These are phyloP conservation scores for Odontophorus gujanensis DNA, from an alignment of 2,113 vertebrate genomes.

Conservation along the genomic window DNA sequence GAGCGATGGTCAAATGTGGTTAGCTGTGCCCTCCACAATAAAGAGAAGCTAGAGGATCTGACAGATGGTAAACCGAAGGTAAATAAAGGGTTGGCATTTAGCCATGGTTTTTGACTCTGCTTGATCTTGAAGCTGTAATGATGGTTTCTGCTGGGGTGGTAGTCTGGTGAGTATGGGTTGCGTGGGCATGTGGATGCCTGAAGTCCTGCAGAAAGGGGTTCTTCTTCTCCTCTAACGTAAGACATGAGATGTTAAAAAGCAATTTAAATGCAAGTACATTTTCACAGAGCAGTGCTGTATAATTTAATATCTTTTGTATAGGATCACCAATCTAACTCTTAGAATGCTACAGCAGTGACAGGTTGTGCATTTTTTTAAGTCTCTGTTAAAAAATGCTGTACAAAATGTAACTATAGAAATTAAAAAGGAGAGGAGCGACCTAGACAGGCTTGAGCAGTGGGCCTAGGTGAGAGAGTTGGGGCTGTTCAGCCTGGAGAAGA, in stretches of 20 bases:
- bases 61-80: constrained; percentile 24
- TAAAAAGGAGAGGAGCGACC: too few relatives aligned
- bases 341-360: not conserved
- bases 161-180: not conserved
- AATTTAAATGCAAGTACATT: not conserved
- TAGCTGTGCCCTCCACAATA: not conserved
- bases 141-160: not conserved
- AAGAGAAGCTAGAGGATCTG: constrained; percentile 12
- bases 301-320: not conserved
- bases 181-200: not conserved
- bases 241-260: not conserved
- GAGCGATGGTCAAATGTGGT: not conserved
- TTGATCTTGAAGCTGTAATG: not conserved
- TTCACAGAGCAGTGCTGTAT: not conserved
- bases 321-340: not conserved
- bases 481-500: too few relatives aligned
- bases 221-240: not conserved
- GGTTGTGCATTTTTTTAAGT: not conserved
- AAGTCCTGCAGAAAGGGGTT: not conserved
- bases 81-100: not conserved
- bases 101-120: not conserved
- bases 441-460: too few relatives aligned
- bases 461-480: too few relatives aligned
- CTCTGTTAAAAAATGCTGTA: not conserved
- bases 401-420: not conserved